These are phyloP conservation scores for Ailuropoda melanoleuca DNA, from an alignment of 2,113 vertebrate species.

Conservation along the genomic window DNA sequence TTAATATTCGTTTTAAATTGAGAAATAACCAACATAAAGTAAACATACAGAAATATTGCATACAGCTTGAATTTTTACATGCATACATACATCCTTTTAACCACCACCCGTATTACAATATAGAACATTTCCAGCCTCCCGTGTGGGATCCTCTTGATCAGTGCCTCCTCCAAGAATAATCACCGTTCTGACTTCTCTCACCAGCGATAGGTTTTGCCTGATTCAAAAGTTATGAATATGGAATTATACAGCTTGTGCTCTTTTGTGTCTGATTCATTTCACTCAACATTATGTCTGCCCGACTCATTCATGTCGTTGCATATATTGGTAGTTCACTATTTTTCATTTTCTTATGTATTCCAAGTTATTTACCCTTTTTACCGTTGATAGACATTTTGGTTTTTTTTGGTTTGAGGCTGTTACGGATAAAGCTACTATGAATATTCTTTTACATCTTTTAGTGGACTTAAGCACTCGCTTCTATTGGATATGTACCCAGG, in stretches of 20 bases:
- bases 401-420: neutral
- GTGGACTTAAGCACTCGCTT: neutral
- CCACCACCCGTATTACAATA: neutral
- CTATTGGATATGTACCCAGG: neutral
- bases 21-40: neutral
- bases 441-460: neutral
- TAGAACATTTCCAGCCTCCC: neutral
- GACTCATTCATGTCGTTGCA: neutral
- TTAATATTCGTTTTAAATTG: neutral
- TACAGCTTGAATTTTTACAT: neutral
- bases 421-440: neutral
- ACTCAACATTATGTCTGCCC: neutral
- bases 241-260: neutral
- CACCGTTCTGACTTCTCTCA: neutral
- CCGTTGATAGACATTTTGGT: neutral
- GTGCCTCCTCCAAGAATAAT: neutral
- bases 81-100: neutral
- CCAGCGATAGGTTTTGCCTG: neutral
- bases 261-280: neutral
- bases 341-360: neutral
- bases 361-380: neutral
- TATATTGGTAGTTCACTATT: neutral
- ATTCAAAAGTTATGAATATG: neutral
- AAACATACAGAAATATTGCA: neutral
- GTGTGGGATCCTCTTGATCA: neutral